phyloP scores from a whole-genome alignment of 30 jellyfish, hydroid and myxozoan species.

The Morbakka virulenta region DNA sequence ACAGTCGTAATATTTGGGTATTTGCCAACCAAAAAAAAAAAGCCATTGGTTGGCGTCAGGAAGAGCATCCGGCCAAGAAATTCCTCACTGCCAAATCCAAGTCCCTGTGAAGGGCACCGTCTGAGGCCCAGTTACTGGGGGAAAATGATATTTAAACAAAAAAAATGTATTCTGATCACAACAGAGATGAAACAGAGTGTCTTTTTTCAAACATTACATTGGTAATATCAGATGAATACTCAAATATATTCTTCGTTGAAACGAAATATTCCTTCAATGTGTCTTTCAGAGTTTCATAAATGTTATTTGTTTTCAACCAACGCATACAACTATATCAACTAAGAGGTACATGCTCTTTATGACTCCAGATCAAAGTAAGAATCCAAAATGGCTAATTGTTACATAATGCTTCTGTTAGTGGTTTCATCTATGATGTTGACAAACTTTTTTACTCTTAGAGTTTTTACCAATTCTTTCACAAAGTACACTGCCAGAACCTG shows the following conservation, averaged over 20 bases:
- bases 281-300: constrained; percentile 16
- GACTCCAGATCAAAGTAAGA: constrained; percentile 1
- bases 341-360: not conserved
- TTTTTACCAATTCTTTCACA: too few species aligned
- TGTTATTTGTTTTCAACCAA: constrained; percentile 34
- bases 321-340: constrained; percentile 38
- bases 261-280: constrained; percentile 14
- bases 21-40: too few species aligned
- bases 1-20: constrained; percentile 19
- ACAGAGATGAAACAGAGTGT: constrained; percentile 29
- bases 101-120: too few species aligned
- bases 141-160: too few species aligned
- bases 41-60: too few species aligned
- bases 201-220: constrained; percentile 62
- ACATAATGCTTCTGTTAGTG: not conserved
- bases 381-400: constrained; percentile 38
- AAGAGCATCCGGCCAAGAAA: too few species aligned
- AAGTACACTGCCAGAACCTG: too few species aligned
- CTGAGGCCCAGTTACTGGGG: too few species aligned
- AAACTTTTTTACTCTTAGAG: too few species aligned
- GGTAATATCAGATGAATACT: constrained; percentile 53
- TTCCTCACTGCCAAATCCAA: too few species aligned
- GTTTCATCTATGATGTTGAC: too few species aligned
- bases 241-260: constrained; percentile 51
- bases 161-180: too few species aligned